Evolutionary conservation across 2,888 invertebrate genomes (phyloP).

Genomic region (Hirtodrosophila alboralis): DNA sequence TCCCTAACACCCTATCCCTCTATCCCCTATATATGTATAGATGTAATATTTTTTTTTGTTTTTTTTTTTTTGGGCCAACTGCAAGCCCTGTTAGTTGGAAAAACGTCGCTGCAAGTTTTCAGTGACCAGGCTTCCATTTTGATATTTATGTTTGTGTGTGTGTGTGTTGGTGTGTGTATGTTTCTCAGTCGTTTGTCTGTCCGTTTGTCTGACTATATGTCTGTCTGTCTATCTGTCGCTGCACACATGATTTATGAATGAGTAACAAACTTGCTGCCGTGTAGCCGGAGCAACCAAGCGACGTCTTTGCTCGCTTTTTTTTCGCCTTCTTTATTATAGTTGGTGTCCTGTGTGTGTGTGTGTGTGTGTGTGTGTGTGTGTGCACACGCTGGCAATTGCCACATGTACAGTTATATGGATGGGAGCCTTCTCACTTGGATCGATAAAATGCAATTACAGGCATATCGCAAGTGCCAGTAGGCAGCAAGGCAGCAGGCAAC

Average conservation of each 20-base stretch:
- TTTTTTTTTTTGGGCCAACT: constrained; percentile 63
- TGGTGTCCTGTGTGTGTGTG: constrained; percentile 44
- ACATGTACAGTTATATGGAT: constrained; percentile 47
- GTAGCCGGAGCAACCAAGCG: constrained; percentile 69
- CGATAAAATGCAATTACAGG: constrained; percentile 81
- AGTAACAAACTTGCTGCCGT: constrained; percentile 79
- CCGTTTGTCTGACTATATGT: constrained; percentile 33
- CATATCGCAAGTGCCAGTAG: constrained; percentile 77
- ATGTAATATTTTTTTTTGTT: too few relatives aligned
- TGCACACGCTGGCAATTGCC: constrained; percentile 70
- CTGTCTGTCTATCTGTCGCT: constrained; percentile 54
- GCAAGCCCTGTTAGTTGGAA: constrained; percentile 50
- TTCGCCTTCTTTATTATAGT: constrained; percentile 69
- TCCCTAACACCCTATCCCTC: too few relatives aligned
- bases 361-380: constrained; percentile 31
- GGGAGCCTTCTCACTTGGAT: constrained; percentile 66
- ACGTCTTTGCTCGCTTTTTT: constrained; percentile 67
- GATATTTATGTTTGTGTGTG: constrained; percentile 13
- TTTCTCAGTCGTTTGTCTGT: constrained; percentile 16
- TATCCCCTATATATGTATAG: too few relatives aligned
- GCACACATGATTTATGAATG: constrained; percentile 81
- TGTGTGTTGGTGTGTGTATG: constrained; percentile 23
- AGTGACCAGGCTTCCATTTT: constrained; percentile 68
- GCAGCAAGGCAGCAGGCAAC: constrained; percentile 36
- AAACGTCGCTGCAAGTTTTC: constrained; percentile 69